A percentile compares a stretch with the other conserved stretches of the same genome.
Evolutionary conservation across 2,797 vertebrate species (phyloP).

Genomic region (Aselliscus stoliczkanus): DNA sequence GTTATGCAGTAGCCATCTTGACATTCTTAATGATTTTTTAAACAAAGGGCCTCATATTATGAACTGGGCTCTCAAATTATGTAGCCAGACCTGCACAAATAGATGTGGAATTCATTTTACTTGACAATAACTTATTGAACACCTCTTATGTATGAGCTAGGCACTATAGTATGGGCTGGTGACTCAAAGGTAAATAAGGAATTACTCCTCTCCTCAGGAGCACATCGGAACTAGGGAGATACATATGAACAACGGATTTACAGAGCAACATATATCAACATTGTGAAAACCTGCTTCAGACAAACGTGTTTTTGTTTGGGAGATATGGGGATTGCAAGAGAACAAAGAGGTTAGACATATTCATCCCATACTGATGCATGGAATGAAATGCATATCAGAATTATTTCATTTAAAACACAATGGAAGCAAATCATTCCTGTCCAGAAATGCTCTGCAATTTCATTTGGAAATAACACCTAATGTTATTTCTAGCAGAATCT

Average conservation of each 20-base stretch:
- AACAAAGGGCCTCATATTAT: neutral
- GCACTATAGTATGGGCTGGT: neutral
- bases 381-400: neutral
- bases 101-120: neutral
- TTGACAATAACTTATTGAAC: neutral
- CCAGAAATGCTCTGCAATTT: neutral
- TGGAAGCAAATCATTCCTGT: neutral
- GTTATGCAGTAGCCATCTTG: neutral
- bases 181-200: neutral
- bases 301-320: neutral
- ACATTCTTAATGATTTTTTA: neutral
- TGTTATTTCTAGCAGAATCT: conserved; percentile 23
- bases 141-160: neutral
- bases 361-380: neutral
- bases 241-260: neutral
- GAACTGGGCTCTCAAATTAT: neutral
- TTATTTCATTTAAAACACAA: neutral
- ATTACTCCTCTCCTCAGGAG: neutral
- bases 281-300: neutral
- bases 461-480: neutral
- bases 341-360: neutral
- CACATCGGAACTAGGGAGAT: neutral
- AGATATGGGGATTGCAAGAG: neutral
- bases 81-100: neutral
- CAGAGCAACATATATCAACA: neutral